Evolutionary conservation across 1,140 invertebrate species (phyloP).

Genomic region (Gryon sp.): DNA sequence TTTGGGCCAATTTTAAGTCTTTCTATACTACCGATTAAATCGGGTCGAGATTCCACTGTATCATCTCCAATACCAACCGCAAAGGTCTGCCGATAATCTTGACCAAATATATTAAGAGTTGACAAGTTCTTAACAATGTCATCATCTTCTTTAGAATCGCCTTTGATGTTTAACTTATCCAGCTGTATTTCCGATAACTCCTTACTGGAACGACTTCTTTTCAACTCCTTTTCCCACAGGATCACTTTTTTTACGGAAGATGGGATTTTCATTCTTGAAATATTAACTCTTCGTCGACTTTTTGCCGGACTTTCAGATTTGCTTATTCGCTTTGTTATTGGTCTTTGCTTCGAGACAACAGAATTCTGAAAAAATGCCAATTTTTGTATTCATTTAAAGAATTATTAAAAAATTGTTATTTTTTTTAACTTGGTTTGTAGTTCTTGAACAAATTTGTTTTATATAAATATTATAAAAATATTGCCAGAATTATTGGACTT

Average conservation of each 20-base stretch:
- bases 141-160: background rate
- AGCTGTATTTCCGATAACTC: background rate
- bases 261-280: constrained; percentile 31
- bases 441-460: no score
- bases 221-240: constrained; percentile 33
- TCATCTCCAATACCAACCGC: constrained; percentile 3
- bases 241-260: constrained; percentile 29
- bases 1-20: constrained; percentile 24
- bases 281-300: constrained; percentile 12
- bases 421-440: no score
- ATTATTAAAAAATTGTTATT: no score
- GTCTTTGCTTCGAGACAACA: background rate
- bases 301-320: background rate
- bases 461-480: no score
- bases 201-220: background rate
- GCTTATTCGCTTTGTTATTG: constrained; percentile 2
- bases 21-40: constrained; percentile 12
- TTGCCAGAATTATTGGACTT: no score
- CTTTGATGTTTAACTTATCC: constrained; percentile 15
- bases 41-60: constrained; percentile 1
- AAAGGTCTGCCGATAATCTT: constrained; percentile 5
- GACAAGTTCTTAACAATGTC: constrained; percentile 12
- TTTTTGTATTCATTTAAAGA: background rate
- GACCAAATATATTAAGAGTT: constrained; percentile 17
- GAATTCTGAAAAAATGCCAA: background rate